A percentile compares a stretch with the other conserved stretches of the same genome.
These are phyloP conservation scores for Benthosema pterotum DNA, from an alignment of 2,797 vertebrate species.

Conservation along the genomic window DNA sequence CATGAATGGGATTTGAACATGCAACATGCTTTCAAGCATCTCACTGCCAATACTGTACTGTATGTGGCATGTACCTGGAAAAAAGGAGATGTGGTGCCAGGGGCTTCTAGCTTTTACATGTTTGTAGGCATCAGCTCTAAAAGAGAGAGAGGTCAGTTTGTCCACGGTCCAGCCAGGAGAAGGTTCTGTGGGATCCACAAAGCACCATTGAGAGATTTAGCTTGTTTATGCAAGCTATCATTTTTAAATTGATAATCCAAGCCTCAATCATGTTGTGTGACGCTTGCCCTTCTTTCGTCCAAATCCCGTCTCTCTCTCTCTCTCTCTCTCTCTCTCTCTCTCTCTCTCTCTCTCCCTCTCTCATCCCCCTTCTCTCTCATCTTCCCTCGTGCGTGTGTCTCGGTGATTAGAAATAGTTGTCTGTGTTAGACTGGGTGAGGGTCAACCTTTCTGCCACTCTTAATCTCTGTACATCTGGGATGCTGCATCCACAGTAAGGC, in stretches of 20 bases:
- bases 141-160: background rate
- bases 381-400: slow-evolving; percentile 16
- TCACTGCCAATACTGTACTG: too few species aligned
- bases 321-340: background rate
- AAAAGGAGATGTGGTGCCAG: too few species aligned
- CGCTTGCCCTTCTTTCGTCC: slow-evolving; percentile 34
- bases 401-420: slow-evolving; percentile 50
- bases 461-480: slow-evolving; percentile 66
- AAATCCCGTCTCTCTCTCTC: slow-evolving; percentile 32
- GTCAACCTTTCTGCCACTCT: slow-evolving; percentile 48
- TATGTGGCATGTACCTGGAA: background rate
- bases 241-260: slow-evolving; percentile 50
- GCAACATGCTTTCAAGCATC: too few species aligned
- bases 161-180: background rate
- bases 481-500: slow-evolving; percentile 29
- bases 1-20: too few species aligned
- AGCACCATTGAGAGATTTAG: slow-evolving; percentile 4
- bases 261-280: slow-evolving; percentile 32
- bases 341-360: background rate
- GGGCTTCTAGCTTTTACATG: background rate
- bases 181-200: background rate
- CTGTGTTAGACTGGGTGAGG: slow-evolving; percentile 33
- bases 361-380: background rate
- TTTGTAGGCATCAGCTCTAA: background rate
- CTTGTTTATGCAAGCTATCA: slow-evolving; percentile 31